Evolutionary conservation across 2,113 vertebrate species (phyloP).

Genomic region (Scalopus aquaticus): DNA sequence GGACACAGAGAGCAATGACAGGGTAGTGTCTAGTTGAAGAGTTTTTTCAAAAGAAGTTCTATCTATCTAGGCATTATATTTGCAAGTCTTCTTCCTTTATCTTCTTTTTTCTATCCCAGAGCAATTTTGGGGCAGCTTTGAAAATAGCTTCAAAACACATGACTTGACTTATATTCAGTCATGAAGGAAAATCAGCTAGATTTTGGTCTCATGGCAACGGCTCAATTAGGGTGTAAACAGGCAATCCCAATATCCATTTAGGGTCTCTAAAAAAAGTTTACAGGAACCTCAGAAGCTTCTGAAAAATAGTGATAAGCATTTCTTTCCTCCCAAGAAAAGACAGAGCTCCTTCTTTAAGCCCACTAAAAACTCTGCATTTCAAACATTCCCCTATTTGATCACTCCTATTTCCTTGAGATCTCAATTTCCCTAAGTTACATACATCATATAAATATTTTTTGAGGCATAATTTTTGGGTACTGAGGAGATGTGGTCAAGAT

Average conservation of each 20-base stretch:
- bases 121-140: background rate
- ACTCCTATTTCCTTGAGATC: background rate
- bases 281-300: background rate
- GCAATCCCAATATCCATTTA: background rate
- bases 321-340: background rate
- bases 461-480: constrained; percentile 25
- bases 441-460: background rate
- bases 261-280: background rate
- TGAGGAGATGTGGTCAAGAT: constrained; percentile 11
- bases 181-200: background rate
- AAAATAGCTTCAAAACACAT: background rate
- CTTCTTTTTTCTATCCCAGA: background rate
- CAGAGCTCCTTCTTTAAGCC: background rate
- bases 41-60: background rate
- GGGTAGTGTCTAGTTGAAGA: background rate
- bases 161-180: background rate
- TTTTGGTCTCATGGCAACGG: background rate
- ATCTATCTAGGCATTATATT: background rate
- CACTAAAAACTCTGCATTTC: background rate
- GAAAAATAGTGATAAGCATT: background rate
- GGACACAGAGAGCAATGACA: background rate
- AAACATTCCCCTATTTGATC: background rate
- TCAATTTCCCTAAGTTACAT: constrained; percentile 5
- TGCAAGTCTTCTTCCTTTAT: background rate
- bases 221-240: background rate